Evolutionary conservation across 1,140 invertebrate genomes (phyloP), one percentile per base, ranked within the genome.

Genomic region (Drosophila cardini): DNA sequence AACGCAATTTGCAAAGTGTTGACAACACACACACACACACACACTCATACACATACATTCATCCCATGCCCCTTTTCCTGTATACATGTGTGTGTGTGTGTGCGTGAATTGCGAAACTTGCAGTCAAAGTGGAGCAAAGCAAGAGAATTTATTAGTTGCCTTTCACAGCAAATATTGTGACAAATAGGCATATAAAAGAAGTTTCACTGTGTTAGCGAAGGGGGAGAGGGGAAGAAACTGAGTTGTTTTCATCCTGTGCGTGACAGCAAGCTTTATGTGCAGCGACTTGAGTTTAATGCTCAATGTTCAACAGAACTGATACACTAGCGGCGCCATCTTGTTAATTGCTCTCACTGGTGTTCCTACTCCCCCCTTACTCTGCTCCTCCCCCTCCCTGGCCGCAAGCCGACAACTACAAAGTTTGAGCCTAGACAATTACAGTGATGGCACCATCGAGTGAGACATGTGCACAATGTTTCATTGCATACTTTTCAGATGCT

Each of bases 121-220:
- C 69, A 42, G 30, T 21, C 48, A 60, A 45, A 50, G 40, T 48
- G 18, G 40, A 60, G 53, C 36, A 60, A n/a, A 78, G 62, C 75
- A 82, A 84, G 76, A 80, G 80, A 82, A 84, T 84, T 82, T 82
- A 84, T 84, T 82, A 82, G 80, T 82, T 84, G 80, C 80, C 80
- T 84, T 82, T 82, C 76, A 83, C 63, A 64, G 72, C 80, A 84
- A 83, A 83, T 83, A 85, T 86, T 85, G 79, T 78, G 82, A 87
- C 82, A 86, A 86, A 86, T 85, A 76, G 69, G 70, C 53, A 86
- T 71, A 85, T 81, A 78, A 75, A 78, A 80, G 78, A 62, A 78
- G 71, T 56, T 36, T 45, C 36, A 10, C 26, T 60, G 4, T 26
- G 21, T 4, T 26, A 26, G 21, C 21, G 21, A 26, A 1, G 21